Evolutionary conservation across 2,113 vertebrate species (phyloP).

Genomic region (Hippocampus abdominalis): DNA sequence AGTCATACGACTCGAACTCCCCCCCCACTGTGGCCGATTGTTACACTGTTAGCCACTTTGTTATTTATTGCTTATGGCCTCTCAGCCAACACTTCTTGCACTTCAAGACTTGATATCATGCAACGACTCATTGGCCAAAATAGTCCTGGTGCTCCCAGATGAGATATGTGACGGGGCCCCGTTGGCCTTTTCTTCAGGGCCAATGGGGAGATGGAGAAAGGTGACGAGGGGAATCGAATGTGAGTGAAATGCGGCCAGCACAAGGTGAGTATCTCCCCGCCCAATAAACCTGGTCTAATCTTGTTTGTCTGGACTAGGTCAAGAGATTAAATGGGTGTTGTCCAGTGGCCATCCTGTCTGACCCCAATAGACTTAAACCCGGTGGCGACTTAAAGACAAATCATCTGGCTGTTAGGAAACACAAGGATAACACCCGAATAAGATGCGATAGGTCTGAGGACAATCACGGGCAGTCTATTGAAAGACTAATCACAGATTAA

Average conservation of each 20-base stretch:
- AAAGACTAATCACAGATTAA: background rate
- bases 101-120: slow-evolving; percentile 24
- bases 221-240: slow-evolving; percentile 44
- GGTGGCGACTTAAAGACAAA: slow-evolving; percentile 27
- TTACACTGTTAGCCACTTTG: background rate
- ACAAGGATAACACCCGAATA: background rate
- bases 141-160: slow-evolving; percentile 16
- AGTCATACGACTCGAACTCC: too few species aligned
- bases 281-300: slow-evolving; percentile 49
- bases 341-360: slow-evolving; percentile 50
- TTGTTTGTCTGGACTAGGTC: slow-evolving; percentile 50
- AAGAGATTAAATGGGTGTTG: slow-evolving; percentile 50
- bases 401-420: slow-evolving; percentile 32
- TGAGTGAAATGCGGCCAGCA: slow-evolving; percentile 55
- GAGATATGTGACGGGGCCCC: slow-evolving; percentile 19
- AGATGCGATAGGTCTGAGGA: slow-evolving; percentile 7
- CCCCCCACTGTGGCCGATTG: background rate
- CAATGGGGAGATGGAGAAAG: slow-evolving; percentile 24
- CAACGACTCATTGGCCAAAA: slow-evolving; percentile 34
- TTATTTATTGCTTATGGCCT: slow-evolving; percentile 2
- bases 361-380: slow-evolving; percentile 48
- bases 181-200: slow-evolving; percentile 45
- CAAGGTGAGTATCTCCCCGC: slow-evolving; percentile 43
- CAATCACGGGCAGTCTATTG: background rate
- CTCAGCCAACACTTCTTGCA: background rate